phyloP scores from a whole-genome alignment of 2,797 vertebrate species.

The Scyliorhinus canicula region DNA sequence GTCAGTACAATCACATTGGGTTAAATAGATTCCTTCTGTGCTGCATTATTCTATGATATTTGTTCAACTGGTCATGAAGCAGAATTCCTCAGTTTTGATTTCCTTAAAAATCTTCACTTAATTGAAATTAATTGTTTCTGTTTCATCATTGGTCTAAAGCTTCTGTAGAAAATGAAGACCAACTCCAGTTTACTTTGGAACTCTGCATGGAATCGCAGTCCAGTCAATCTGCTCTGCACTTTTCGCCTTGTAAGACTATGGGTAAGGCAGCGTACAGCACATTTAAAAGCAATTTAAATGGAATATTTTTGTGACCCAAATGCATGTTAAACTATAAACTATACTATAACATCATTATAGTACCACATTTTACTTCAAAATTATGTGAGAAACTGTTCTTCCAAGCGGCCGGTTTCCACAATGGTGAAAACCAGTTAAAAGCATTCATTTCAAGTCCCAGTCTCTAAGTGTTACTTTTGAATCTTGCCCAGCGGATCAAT shows the following conservation, averaged over 20 bases:
- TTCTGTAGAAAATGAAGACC: slow-evolving; percentile 80
- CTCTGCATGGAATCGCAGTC: slow-evolving; percentile 73
- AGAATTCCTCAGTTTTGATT: too few relatives aligned
- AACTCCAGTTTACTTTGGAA: slow-evolving; percentile 89
- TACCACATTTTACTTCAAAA: slow-evolving; percentile 44
- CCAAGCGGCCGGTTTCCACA: not conserved
- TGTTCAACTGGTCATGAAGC: too few relatives aligned
- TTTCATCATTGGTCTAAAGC: slow-evolving; percentile 51
- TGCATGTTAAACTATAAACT: not conserved
- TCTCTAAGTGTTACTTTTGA: not conserved
- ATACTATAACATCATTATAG: slow-evolving; percentile 40
- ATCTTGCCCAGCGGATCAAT: not conserved
- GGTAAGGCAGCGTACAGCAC: not conserved
- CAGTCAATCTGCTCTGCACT: slow-evolving; percentile 62
- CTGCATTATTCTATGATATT: not conserved
- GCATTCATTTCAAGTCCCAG: not conserved
- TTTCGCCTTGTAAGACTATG: slow-evolving; percentile 65
- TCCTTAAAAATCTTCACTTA: not conserved
- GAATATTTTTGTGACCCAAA: not conserved
- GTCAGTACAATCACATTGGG: not conserved
- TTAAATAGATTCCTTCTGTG: not conserved
- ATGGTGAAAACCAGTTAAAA: not conserved
- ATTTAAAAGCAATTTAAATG: slow-evolving; percentile 44
- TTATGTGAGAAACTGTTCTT: slow-evolving; percentile 40
- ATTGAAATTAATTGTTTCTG: slow-evolving; percentile 2